These are phyloP conservation scores for Pyrochroa serraticornis DNA, from an alignment of 2,888 invertebrate species.

Conservation along the genomic window DNA sequence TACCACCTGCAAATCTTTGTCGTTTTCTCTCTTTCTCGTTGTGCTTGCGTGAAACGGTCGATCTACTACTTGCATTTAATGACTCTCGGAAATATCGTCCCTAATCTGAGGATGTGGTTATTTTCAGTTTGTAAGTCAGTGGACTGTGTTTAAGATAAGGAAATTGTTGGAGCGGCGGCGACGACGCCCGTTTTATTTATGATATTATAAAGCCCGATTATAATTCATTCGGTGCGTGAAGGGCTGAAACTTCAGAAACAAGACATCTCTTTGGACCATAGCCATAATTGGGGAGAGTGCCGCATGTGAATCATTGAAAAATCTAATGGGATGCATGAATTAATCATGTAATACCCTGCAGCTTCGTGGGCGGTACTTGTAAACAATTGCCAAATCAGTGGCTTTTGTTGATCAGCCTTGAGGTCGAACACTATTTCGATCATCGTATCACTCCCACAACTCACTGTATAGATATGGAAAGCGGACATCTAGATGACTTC, in stretches of 20 bases:
- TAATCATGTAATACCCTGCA: not conserved
- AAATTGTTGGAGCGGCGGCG: conserved; percentile 25
- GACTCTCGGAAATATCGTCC: conserved; percentile 41
- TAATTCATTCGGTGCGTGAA: conserved; percentile 18
- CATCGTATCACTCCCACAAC: no score
- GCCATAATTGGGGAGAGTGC: no score
- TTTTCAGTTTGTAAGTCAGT: conserved; percentile 45
- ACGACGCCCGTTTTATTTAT: conserved; percentile 12
- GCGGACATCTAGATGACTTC: no score
- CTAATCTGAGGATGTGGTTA: conserved; percentile 45
- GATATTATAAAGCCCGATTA: conserved; percentile 20
- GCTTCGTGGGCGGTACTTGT: not conserved
- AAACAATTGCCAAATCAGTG: conserved; percentile 2
- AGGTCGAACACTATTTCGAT: not conserved
- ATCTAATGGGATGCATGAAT: no score
- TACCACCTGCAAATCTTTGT: not conserved
- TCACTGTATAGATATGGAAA: no score
- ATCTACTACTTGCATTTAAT: conserved; percentile 38
- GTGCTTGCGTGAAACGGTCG: not conserved
- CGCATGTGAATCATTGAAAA: no score
- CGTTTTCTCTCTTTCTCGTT: conserved; percentile 3
- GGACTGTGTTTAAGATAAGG: conserved; percentile 44
- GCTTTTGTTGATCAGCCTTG: conserved; percentile 1
- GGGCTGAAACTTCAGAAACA: not conserved
- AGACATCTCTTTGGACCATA: no score